Base-by-base conservation (phyloP, 2,113 vertebrate genomes). In the Dipodomys stephensi region DNA sequence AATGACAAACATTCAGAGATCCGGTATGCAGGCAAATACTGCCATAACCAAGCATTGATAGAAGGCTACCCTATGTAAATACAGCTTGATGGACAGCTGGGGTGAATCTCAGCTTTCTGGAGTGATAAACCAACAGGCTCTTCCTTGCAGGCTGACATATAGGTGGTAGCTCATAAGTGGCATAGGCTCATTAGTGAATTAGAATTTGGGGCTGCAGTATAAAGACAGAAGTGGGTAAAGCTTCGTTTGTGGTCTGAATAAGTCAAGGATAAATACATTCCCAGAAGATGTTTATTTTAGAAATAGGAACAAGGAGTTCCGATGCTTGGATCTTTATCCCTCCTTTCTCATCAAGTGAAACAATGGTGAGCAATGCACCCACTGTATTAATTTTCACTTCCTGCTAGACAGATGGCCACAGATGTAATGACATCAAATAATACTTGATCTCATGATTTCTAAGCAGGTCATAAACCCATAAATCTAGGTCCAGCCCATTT, bases 1-100 rank as follows among this genome's bases (percentile, higher is more conserved):
- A 95, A 81, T 97, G 97, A 97, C 90, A 98, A 98, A 98, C 85
- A 96, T 87, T 96, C 96, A 95, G 94, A 97, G 94, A 97, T 67
- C 25, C 94, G 87, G 91, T 80, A 57, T 91, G 95, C 96, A 97
- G 97, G 96, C 95, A 98, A 98, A 98, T 98, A 81, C 39, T 76
- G 84, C 93, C 92, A 97, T 97, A 97, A 98, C 97, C 96, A 97
- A 97, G 91, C 92, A 93, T 95, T 96, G 96, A 94, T 94, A 94
- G 97, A 97, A 90, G 94, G 91, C 92, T 86, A 89, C 10, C 20
- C 81, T 96, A 94, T 76, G 95, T 96, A 97, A 97, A 96, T 96
- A 97, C 88, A 79, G 69, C 53, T 93, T 87, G 79, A 96, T 92
- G 87, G 93, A 88, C 95, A 96, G 95, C 87, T 96, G 91, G 90